Percentiles rank a stretch among this genome's conserved stretches.
These are phyloP conservation scores for Sorex araneus DNA, from an alignment of 2,113 vertebrate genomes.

Conservation along the genomic window DNA sequence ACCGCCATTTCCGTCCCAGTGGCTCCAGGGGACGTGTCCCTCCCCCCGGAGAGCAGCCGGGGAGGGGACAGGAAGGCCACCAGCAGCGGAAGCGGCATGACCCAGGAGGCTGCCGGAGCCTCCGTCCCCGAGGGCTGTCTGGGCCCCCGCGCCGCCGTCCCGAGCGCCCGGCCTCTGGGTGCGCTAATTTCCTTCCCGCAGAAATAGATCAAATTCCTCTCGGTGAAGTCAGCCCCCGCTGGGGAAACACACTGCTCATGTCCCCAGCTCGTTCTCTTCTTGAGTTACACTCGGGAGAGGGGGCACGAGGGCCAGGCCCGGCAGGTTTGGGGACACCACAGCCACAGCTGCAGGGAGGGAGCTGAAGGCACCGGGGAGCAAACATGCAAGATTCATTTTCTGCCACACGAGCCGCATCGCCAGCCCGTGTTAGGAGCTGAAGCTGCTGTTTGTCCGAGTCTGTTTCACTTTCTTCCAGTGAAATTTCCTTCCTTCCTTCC, in stretches of 20 bases:
- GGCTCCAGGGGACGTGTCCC: neutral
- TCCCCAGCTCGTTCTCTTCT: neutral
- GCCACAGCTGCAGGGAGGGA: no score
- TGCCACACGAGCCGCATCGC: no score
- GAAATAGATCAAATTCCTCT: constrained; percentile 21
- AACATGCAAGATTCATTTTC: no score
- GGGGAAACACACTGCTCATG: neutral
- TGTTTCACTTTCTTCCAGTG: no score
- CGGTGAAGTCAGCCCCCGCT: neutral
- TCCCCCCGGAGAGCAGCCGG: neutral
- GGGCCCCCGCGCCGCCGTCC: no score
- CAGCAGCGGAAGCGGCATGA: neutral
- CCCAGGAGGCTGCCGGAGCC: neutral
- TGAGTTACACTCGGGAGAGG: neutral
- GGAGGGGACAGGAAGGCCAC: no score
- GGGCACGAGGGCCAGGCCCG: no score
- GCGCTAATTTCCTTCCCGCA: constrained; percentile 21
- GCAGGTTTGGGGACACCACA: no score
- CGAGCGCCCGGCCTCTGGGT: neutral
- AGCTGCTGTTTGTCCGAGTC: no score
- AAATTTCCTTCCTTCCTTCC: no score
- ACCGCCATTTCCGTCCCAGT: neutral
- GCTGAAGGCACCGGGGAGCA: no score
- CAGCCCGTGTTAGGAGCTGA: no score
- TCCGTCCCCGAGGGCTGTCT: neutral